Conservation (phyloP, 53 echinoderm and acorn worm genomes). For the Apostichopus leukothele region DNA sequence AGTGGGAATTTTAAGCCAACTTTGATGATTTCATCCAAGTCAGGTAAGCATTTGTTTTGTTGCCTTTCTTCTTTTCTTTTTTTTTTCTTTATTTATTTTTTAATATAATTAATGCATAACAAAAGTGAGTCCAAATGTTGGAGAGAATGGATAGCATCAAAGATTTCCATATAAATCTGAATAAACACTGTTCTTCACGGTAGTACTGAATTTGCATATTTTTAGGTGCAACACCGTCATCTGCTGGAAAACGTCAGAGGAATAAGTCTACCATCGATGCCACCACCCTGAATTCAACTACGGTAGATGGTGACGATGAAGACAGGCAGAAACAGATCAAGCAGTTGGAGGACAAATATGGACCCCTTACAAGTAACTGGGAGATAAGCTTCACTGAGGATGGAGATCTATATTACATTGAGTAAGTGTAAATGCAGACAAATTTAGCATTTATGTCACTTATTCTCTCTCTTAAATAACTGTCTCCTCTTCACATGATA, state of each 20-base stretch:
- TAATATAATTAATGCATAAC: no score
- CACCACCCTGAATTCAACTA: slow-evolving; percentile 79
- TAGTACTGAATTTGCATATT: background rate
- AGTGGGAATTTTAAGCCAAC: no score
- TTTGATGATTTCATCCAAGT: no score
- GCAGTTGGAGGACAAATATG: slow-evolving; percentile 72
- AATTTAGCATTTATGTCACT: no score
- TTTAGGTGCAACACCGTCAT: slow-evolving; percentile 85
- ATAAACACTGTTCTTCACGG: background rate
- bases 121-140: no score
- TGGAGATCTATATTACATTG: slow-evolving; percentile 96
- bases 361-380: slow-evolving; percentile 70
- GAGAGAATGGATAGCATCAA: no score
- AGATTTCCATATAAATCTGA: no score
- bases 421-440: slow-evolving; percentile 60
- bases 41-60: no score
- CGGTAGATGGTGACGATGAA: slow-evolving; percentile 63
- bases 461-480: no score
- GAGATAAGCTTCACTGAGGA: slow-evolving; percentile 97
- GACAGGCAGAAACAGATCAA: slow-evolving; percentile 72
- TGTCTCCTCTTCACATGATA: no score
- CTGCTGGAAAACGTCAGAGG: slow-evolving; percentile 86
- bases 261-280: slow-evolving; percentile 97
- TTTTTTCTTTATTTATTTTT: no score
- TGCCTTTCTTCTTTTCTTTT: no score